Evolutionary conservation across 2,797 vertebrate species (phyloP).

Genomic region (Neomorphus geoffroyi): DNA sequence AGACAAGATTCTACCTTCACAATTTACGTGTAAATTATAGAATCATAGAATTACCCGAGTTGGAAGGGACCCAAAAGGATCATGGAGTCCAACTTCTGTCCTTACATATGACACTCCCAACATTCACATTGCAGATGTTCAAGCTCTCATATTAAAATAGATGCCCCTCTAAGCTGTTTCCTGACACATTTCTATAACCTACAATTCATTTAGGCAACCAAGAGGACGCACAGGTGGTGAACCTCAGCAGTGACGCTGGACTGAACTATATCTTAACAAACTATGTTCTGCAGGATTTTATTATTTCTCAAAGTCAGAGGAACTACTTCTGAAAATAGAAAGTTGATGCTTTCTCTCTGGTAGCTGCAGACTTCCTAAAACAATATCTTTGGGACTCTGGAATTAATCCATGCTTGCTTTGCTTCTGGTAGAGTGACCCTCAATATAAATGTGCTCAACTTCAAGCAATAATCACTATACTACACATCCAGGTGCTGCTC

Average conservation of each 20-base stretch:
- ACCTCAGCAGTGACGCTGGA: neutral
- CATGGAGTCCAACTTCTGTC: too few relatives aligned
- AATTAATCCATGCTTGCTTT: neutral
- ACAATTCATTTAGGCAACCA: neutral
- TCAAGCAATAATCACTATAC: neutral
- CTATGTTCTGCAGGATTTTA: neutral
- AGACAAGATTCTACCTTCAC: neutral
- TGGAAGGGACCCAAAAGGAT: too few relatives aligned
- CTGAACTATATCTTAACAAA: neutral
- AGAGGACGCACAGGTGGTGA: neutral
- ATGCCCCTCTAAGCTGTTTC: neutral
- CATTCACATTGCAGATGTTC: too few relatives aligned
- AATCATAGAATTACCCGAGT: too few relatives aligned
- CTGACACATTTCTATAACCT: neutral
- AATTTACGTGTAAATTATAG: neutral
- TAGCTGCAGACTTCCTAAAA: neutral
- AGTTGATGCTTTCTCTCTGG: neutral
- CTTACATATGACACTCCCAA: too few relatives aligned
- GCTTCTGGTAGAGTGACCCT: neutral
- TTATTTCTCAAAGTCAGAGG: neutral
- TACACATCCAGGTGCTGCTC: fast-evolving
- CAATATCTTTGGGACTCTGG: neutral
- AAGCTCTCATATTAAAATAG: fast-evolving
- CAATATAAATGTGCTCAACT: neutral
- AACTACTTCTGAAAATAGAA: neutral